phyloP scores from a whole-genome alignment of 2,888 invertebrate species.

The Thymelicus sylvestris region DNA sequence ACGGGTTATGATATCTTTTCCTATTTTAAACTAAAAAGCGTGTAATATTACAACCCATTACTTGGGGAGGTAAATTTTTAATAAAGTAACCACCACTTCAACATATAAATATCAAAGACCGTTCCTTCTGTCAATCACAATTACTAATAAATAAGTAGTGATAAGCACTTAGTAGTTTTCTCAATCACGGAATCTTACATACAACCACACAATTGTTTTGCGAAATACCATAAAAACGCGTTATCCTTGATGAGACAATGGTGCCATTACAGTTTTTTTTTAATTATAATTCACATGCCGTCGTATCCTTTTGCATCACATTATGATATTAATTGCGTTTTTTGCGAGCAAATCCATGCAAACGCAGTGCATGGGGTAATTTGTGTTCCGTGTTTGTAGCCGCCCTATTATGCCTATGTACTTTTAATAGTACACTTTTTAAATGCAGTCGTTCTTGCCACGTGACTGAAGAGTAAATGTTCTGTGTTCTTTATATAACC shows the following conservation, averaged over 20 bases:
- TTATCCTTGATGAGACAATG: constrained; percentile 79
- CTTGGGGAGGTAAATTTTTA: too few relatives aligned
- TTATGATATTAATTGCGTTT: constrained; percentile 44
- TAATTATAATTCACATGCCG: constrained; percentile 71
- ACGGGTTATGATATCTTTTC: too few relatives aligned
- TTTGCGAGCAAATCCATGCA: constrained; percentile 23
- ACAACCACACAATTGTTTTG: constrained; percentile 55
- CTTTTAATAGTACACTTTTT: background rate
- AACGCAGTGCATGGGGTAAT: constrained; percentile 11
- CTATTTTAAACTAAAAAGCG: too few relatives aligned
- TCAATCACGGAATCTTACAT: constrained; percentile 68
- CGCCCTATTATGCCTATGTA: constrained; percentile 25
- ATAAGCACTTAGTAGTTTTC: constrained; percentile 47
- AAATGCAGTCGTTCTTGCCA: constrained; percentile 17
- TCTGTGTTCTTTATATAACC: background rate
- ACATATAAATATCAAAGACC: background rate
- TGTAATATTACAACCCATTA: too few relatives aligned
- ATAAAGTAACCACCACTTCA: too few relatives aligned
- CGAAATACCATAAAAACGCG: constrained; percentile 67
- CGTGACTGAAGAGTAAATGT: background rate
- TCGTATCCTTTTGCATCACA: constrained; percentile 64
- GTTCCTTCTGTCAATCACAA: constrained; percentile 30
- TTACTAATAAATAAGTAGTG: constrained; percentile 19
- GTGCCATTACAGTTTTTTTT: constrained; percentile 71
- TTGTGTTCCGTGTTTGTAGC: constrained; percentile 27